Base-by-base conservation (phyloP, 2,113 vertebrate genomes). In the Eupsittula cactorum region DNA sequence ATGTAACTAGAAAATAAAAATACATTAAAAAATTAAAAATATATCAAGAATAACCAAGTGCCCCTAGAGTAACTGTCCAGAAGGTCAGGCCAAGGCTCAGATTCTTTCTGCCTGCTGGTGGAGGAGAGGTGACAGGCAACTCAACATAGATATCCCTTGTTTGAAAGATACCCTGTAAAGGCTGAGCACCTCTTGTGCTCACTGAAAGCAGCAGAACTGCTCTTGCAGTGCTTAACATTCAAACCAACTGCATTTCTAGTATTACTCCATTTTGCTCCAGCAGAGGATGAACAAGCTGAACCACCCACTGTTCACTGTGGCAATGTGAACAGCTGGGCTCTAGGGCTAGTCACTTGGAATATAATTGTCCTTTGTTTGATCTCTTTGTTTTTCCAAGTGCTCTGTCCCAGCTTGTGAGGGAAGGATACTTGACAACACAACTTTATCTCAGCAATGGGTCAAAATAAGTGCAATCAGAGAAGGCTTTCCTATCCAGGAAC, bases 381-480 rank as follows among this genome's bases (percentile, higher is more conserved):
- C 57, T 47, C 69, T 96, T 95, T 95, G 92, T 96, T 97, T 96
- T 90, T 78, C 95, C 83, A 86, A 97, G 92, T 93, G 95, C 87
- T 90, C 76, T 57, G 83, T 31, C 74, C 41, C 50, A 2, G 9
- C 68, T 68, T 67, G 71, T 20, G 68, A 79, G 88, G 92, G 82
- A 78, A 44, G 41, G n/a, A 16, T 62, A 92, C 95, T 96, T 47
- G 57, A 86, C 60, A 92, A 88, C 76, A 68, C 88, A 96, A 92
- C 49, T 86, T 92, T 39, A 44, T 86, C n/a, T 89, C 76, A 95
- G 83, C 93, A 88, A 78, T 11, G 9, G 41, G 57, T 91, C 55
- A 94, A 88, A 92, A 80, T 73, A 87, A 92, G 37, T 25, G 62
- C 60, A 49, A 28, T 49, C 44, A 41, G 55, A 71, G 73, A 23